Base-by-base conservation (phyloP, 2,113 vertebrate genomes). In the Pipa parva region DNA sequence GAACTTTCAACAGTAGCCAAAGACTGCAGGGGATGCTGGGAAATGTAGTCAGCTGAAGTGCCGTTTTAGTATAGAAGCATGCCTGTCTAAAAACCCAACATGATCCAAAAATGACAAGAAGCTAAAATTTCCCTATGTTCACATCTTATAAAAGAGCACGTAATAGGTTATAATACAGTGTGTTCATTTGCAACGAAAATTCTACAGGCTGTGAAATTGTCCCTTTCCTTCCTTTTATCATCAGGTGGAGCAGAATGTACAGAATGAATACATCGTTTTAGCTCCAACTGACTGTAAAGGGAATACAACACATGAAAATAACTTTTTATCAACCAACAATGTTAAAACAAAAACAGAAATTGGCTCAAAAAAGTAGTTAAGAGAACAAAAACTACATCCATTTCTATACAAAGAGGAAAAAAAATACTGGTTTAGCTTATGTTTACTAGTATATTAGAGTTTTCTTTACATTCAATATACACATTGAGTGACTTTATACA, bases 321-420 rank as follows among this genome's bases (percentile, higher is more conserved):
- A 9, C 33, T 71, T 72, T 51, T 62, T 13, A 74, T 73, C 64
- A 52, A 60, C 50, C 31, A 54, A 71, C 48, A 22, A n/a, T n/a
- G n/a, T n/a, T n/a, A n/a, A 66, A 37, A 79, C 20, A 74, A 59
- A 73, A 70, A 72, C 67, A 61, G 75, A 71, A 73, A 54, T 68
- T 57, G 77, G 76, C 80, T 85, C 76, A 78, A 81, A 84, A 83
- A 36, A 1, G 75, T 72, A 10, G 29, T 5, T 10, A 6, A 5
- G 10, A 74, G 76, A 82, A 72, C 54, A 81, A 69, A 67, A 79
- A 71, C 72, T 72, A 28, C 0, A 0, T 69, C 2, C 0, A 72
- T 70, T 49, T 74, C n/a, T 50, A 63, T 74, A 75, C 2, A 59
- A n/a, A n/a, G 5, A 15, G 0, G 50, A 31, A 42, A n/a, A 36